Conservation (phyloP, 2,113 vertebrate species). For the Tragelaphus strepsiceros region DNA sequence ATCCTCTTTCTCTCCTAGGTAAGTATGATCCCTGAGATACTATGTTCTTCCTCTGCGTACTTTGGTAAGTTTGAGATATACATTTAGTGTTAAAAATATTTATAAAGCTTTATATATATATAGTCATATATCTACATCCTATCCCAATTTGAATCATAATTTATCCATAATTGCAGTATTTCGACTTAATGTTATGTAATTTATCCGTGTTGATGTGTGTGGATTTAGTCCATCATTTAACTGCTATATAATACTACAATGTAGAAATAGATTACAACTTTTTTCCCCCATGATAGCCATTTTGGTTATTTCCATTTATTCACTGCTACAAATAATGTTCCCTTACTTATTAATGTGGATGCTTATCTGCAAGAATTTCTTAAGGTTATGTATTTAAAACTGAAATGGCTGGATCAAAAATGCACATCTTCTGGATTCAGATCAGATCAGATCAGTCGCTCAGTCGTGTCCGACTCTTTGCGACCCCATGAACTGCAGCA, state of each 20-base stretch:
- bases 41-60: not conserved
- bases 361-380: not conserved
- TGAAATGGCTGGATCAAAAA: not conserved
- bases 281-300: not conserved
- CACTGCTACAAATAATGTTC: not conserved
- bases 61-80: slow-evolving; percentile 12
- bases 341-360: not conserved
- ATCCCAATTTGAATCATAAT: not conserved
- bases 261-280: not conserved
- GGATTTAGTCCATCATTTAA: not conserved
- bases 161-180: not conserved
- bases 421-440: not conserved
- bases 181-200: not conserved
- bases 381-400: not conserved
- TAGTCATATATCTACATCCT: not conserved
- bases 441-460: no score
- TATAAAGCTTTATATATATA: not conserved
- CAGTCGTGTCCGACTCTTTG: no score
- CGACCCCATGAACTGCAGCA: no score
- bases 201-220: not conserved
- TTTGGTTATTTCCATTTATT: not conserved
- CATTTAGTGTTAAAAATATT: not conserved
- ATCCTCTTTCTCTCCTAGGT: not conserved
- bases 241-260: not conserved
- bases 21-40: not conserved